Evolutionary conservation across 1,140 invertebrate genomes (phyloP), one percentile per base, ranked within the genome.

Genomic region (Melitaea cinxia): DNA sequence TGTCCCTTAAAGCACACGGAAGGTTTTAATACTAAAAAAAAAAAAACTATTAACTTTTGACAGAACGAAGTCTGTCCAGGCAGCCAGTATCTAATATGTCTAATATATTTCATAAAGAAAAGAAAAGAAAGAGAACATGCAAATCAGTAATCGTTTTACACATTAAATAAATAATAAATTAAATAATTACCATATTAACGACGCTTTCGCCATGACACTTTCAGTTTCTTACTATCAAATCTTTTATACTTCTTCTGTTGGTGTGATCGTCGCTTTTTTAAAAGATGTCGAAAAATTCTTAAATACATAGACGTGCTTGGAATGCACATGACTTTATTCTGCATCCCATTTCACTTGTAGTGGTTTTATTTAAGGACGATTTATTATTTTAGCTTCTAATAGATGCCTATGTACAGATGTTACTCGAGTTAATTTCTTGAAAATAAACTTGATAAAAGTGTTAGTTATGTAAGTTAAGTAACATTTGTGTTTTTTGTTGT

Each of bases 171-270:
- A 55, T 30, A 26, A 62, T 68, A 39, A 49, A 61, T n/a, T n/a
- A n/a, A n/a, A 50, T 30, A 64, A 28, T 80, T 82, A 88, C 85
- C 80, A 80, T 49, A 75, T 78, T 56, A 88, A 24, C 63, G 70
- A 50, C 57, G 42, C 62, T 73, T 75, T 50, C 77, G 79, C 85
- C 85, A 88, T 88, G 68, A 71, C 68, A 81, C 75, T 65, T 70
- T 78, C 3, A 77, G 15, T 37, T 77, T 80, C 37, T 75, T 82
- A 35, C 68, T 58, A 49, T 76, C 77, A 72, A 88, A 83, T 45
- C 74, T 82, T 68, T 76, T 83, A 62, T 86, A 85, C 23, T 86
- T 88, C 50, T 73, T 82, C 62, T 75, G 69, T n/a, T 68, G 72
- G 12, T 61, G 47, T 26, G 53, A 26, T 23, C 66, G 45, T 37